Evolutionary conservation across 1,140 invertebrate species (phyloP), one percentile per base, ranked within the genome.

Genomic region (Luehdorfia chinensis): DNA sequence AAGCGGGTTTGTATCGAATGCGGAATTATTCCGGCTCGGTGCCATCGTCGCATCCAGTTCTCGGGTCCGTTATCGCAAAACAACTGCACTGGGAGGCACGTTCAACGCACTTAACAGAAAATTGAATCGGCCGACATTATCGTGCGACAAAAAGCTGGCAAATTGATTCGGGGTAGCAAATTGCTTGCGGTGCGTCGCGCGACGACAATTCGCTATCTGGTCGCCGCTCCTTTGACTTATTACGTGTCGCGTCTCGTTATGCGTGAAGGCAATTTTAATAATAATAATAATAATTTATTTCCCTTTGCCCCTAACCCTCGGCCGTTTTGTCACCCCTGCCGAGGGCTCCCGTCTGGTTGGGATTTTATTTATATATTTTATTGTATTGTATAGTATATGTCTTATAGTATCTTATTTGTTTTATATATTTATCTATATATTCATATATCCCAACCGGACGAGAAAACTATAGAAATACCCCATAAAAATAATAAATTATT

Each of bases 81-180:
- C 46, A 39, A 14, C 57, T 50, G 43, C 33, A 27, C 47, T 39
- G 58, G 54, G 58, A 56, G 64, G 52, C 32, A 36, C 55, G 46
- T 28, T 34, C 43, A 25, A 55, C 27, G 57, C 56, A 67, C 51
- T 68, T 57, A 63, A 71, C 65, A 65, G 63, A 64, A 75, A 74
- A 78, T 78, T 74, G 66, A 78, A 75, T 69, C 69, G 66, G 47
- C 33, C 63, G 57, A 68, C 73, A 71, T 73, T 67, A 68, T 59
- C 46, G 39, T 23, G 46, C 56, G 70, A 73, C 76, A 88, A 79
- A 79, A 81, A 78, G 55, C 66, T 55, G 54, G 64, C 70, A 76
- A 72, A 75, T 77, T 76, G 74, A 78, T 77, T 79, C 71, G 59
- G 66, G 67, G 73, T 74, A 75, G 70, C 68, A 79, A 79, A 79